phyloP scores from a whole-genome alignment of 2,797 vertebrate species.

The Fistularia tabacaria region DNA sequence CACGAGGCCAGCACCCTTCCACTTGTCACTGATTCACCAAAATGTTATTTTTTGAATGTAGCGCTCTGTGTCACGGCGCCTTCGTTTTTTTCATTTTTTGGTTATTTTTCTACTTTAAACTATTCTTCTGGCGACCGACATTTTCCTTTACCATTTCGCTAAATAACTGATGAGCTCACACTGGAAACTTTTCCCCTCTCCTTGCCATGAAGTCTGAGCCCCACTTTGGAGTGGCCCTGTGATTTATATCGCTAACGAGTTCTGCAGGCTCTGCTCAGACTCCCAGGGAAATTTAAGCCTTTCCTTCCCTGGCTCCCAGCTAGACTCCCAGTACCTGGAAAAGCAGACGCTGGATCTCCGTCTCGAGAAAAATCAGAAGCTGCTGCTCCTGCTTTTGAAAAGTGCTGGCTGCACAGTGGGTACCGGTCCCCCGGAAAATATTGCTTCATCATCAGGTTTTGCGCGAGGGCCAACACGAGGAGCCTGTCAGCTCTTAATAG shows the following conservation, averaged over 20 bases:
- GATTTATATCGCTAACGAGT: constrained; percentile 81
- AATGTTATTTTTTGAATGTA: too few species aligned
- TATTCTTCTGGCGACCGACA: constrained; percentile 50
- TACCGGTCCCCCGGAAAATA: constrained; percentile 64
- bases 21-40: too few species aligned
- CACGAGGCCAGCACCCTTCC: too few species aligned
- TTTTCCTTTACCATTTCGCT: constrained; percentile 73
- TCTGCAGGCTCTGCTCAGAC: constrained; percentile 73
- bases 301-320: constrained; percentile 55
- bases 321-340: constrained; percentile 69
- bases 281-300: constrained; percentile 69
- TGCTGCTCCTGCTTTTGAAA: constrained; percentile 48
- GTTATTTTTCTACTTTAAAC: constrained; percentile 44
- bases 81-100: constrained; percentile 25
- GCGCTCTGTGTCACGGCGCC: constrained; percentile 1
- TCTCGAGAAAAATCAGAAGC: constrained; percentile 28
- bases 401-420: constrained; percentile 51
- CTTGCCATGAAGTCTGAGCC: constrained; percentile 75
- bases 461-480: constrained; percentile 40
- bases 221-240: constrained; percentile 73
- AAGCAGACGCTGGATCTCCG: constrained; percentile 56
- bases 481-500: constrained; percentile 49
- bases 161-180: constrained; percentile 82
- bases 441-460: constrained; percentile 56
- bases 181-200: constrained; percentile 78